A percentile compares a stretch with the other conserved stretches of the same genome.
These are phyloP conservation scores for Cuniculus paca DNA, from an alignment of 2,797 vertebrate species.

Conservation along the genomic window DNA sequence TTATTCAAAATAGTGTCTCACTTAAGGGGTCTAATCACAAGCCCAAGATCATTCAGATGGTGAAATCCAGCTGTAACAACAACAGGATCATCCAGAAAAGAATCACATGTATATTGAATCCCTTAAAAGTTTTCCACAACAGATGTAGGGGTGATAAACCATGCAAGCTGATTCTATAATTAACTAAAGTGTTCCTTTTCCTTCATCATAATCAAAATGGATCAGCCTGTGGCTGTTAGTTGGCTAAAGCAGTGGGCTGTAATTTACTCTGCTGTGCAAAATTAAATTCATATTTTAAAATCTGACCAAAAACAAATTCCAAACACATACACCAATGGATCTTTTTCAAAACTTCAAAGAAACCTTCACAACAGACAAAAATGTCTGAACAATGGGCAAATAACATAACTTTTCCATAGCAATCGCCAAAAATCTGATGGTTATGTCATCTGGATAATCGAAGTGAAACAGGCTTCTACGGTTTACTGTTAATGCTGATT, in stretches of 20 bases:
- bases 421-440: neutral
- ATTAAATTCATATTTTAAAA: constrained; percentile 77
- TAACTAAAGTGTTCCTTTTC: constrained; percentile 81
- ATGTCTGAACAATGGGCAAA: constrained; percentile 6
- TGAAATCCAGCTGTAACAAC: constrained; percentile 73
- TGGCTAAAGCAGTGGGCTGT: constrained; percentile 59
- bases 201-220: constrained; percentile 60
- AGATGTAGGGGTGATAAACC: constrained; percentile 68
- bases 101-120: constrained; percentile 74
- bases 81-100: constrained; percentile 72
- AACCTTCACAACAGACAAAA: neutral
- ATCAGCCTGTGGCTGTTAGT: constrained; percentile 61
- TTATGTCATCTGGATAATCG: neutral
- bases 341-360: constrained; percentile 47
- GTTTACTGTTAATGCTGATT: constrained; percentile 17
- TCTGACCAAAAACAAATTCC: neutral
- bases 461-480: neutral
- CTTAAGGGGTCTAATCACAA: constrained; percentile 79
- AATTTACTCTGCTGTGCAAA: constrained; percentile 63
- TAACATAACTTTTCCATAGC: neutral
- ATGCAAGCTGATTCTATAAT: constrained; percentile 80
- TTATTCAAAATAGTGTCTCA: constrained; percentile 84
- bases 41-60: constrained; percentile 76
- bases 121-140: constrained; percentile 79
- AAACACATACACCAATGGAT: neutral